Percentiles rank a stretch among this genome's conserved stretches.
Conservation (phyloP, 2,888 invertebrate genomes). For the Leuctra nigra region DNA sequence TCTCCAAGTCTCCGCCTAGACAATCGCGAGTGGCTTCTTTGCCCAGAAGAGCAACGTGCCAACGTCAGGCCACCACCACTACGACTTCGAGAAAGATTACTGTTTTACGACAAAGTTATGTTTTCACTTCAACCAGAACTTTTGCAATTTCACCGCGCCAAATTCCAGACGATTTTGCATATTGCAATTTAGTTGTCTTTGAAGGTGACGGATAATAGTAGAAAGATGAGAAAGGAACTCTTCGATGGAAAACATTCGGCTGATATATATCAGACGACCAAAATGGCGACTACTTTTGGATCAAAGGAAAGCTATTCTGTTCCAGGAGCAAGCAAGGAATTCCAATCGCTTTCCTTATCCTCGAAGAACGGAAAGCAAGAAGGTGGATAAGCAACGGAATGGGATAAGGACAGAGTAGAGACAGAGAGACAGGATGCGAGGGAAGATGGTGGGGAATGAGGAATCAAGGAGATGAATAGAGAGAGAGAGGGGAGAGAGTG, state of each 20-base stretch:
- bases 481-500: neutral
- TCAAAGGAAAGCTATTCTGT: conserved; percentile 19
- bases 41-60: no score
- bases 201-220: conserved; percentile 6
- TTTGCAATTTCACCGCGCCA: conserved; percentile 10
- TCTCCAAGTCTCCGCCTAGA: no score
- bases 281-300: conserved; percentile 16
- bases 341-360: conserved; percentile 17
- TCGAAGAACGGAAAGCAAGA: neutral
- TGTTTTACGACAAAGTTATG: conserved; percentile 3
- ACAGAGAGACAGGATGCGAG: neutral
- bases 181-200: conserved; percentile 9
- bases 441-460: conserved; percentile 1
- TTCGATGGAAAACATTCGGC: conserved; percentile 6
- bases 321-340: conserved; percentile 19
- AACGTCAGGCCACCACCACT: no score
- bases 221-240: neutral
- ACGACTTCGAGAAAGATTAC: neutral
- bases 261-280: conserved; percentile 17
- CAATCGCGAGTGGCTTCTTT: no score
- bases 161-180: conserved; percentile 6
- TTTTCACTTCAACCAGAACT: conserved; percentile 9
- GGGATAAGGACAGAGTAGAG: neutral
- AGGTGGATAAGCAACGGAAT: conserved; percentile 3
- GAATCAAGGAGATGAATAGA: conserved; percentile 3